Evolutionary conservation across 1,140 invertebrate species (phyloP).

Genomic region (Elymnias hypermnestra): DNA sequence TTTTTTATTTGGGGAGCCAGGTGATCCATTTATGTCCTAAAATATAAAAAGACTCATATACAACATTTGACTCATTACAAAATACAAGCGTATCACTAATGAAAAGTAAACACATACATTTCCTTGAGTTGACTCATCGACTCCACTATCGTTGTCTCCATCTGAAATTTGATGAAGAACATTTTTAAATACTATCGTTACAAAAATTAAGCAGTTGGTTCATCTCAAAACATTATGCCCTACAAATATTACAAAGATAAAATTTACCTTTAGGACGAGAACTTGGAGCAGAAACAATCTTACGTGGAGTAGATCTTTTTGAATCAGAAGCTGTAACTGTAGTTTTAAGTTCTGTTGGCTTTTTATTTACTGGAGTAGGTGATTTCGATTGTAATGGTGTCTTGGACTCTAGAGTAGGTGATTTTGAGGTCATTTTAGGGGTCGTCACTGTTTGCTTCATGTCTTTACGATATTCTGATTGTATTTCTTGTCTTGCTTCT

Average conservation of each 20-base stretch:
- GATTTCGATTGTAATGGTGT: conserved; percentile 46
- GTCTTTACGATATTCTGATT: conserved; percentile 30
- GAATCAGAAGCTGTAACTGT: conserved; percentile 35
- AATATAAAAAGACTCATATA: no score
- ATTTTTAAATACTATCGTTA: background rate
- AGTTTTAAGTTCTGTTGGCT: conserved; percentile 48
- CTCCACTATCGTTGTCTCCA: conserved; percentile 86
- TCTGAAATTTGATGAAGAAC: conserved; percentile 74
- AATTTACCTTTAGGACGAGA: conserved; percentile 60
- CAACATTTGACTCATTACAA: background rate
- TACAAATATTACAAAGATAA: background rate
- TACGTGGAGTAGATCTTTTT: conserved; percentile 57
- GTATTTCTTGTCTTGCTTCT: conserved; percentile 38
- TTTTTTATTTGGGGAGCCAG: conserved; percentile 79
- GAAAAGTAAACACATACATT: conserved; percentile 72
- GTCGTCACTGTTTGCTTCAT: conserved; percentile 25
- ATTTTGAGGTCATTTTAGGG: conserved; percentile 42
- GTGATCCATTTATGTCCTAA: conserved; percentile 78
- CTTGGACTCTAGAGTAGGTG: conserved; percentile 45
- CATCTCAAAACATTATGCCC: conserved; percentile 32
- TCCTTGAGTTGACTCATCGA: conserved; percentile 85
- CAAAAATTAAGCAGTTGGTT: conserved; percentile 30
- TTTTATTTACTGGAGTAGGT: conserved; percentile 37
- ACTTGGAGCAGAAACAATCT: conserved; percentile 54
- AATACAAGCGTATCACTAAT: background rate